A percentile compares a stretch with the other conserved stretches of the same genome.
phyloP scores from a whole-genome alignment of 2,888 invertebrate genomes.

The Scrobipalpa atriplicella region DNA sequence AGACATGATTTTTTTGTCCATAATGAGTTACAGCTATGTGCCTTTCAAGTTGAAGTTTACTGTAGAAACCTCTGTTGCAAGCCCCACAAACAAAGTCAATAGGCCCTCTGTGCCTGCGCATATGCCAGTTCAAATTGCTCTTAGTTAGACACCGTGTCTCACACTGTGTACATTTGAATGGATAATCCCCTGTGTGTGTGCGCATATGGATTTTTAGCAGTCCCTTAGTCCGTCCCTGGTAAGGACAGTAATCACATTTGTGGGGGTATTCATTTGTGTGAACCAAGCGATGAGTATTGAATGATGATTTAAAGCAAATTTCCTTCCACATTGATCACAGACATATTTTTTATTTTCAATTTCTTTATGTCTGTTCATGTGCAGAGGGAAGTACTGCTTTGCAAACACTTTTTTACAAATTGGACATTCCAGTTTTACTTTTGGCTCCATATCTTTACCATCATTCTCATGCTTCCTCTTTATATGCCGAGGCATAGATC shows the following conservation, averaged over 20 bases:
- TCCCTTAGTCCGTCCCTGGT: slow-evolving; percentile 48
- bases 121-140: slow-evolving; percentile 50
- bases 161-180: slow-evolving; percentile 36
- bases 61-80: slow-evolving; percentile 43
- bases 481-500: slow-evolving; percentile 13
- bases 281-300: slow-evolving; percentile 48
- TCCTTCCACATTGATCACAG: slow-evolving; percentile 54
- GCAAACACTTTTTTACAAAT: slow-evolving; percentile 26
- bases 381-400: slow-evolving; percentile 21
- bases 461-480: slow-evolving; percentile 19
- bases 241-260: slow-evolving; percentile 55
- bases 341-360: slow-evolving; percentile 39
- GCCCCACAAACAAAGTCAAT: slow-evolving; percentile 39
- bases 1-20: slow-evolving; percentile 51
- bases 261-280: slow-evolving; percentile 49
- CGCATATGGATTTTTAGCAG: slow-evolving; percentile 48
- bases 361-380: slow-evolving; percentile 13
- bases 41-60: slow-evolving; percentile 22
- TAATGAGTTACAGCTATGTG: slow-evolving; percentile 18
- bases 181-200: slow-evolving; percentile 34
- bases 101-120: slow-evolving; percentile 40
- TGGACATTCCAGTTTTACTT: slow-evolving; percentile 28
- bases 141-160: slow-evolving; percentile 45
- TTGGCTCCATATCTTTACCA: slow-evolving; percentile 13
- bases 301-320: slow-evolving; percentile 43